Evolutionary conservation across 2,888 invertebrate species (phyloP), one percentile per base, ranked within the genome.

Genomic region (Caenorhabditis sp.): DNA sequence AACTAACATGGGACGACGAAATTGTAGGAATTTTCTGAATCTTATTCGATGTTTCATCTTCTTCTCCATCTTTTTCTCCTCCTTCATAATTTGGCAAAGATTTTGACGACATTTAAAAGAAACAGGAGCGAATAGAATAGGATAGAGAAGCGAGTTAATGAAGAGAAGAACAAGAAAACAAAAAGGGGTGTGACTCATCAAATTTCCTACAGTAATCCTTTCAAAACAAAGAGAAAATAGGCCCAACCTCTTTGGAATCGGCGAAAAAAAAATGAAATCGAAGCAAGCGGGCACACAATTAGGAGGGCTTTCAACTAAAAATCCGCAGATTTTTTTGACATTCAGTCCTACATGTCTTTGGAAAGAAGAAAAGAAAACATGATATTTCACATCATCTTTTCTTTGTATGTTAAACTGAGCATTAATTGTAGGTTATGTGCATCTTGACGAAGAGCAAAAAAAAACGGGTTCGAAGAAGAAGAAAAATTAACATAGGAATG

Each of bases 1-100:
- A 72, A 20, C 67, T 67, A 50, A 72, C 72, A 63, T 72, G 72
- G 31, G 72, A 72, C 14, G 72, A 72, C 31, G 66, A 63, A 64
- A 71, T 63, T 27, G 70, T 66, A 23, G 52, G 70, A 54, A 67
- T 4, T 53, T 23, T 12, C 14, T 23, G 53, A 53, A 20, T 17
- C 2, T 25, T 4, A 56, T 17, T 17, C 26, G 14, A 26, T 3
- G 63, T 66, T 61, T 63, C 59, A 8, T 63, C 54, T 17, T 43
- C 25, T 14, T 23, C 43, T 53, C 43, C 43, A 49, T 59, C 60
- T 59, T 70, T 63, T 57, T 63, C 57, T 57, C 54, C 53, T 14
- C 59, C 50, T 20, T 72, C 64, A 67, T 64, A 72, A 63, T 67
- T 67, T 53, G 72, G 72, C 20, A 72, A 56, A n/a, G 72, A 72